These are phyloP conservation scores for Pseudolaguvia tuberculata DNA, from an alignment of 2,113 vertebrate species.

Conservation along the genomic window DNA sequence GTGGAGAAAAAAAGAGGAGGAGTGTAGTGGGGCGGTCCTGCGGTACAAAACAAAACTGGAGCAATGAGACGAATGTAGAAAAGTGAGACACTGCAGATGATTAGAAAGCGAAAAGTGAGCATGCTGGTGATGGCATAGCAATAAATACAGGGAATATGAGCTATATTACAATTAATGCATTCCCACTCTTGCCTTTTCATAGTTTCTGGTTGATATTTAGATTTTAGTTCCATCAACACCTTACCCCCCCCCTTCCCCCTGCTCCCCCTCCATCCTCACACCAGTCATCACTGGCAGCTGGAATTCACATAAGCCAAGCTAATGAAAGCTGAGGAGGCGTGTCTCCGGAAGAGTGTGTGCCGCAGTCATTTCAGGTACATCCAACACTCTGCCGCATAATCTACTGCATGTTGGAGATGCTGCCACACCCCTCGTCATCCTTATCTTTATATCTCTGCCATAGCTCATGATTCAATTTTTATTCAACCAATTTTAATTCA, in stretches of 20 bases:
- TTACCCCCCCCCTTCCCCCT: neutral
- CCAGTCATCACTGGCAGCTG: slow-evolving; percentile 43
- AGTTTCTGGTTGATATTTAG: neutral
- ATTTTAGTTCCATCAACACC: neutral
- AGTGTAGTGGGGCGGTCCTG: neutral
- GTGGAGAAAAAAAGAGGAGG: neutral
- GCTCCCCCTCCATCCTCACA: neutral
- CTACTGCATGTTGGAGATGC: slow-evolving; percentile 11
- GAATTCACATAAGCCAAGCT: slow-evolving; percentile 33
- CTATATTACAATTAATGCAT: neutral
- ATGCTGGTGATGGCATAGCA: slow-evolving; percentile 1
- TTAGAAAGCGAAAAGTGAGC: neutral
- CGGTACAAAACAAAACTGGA: slow-evolving; percentile 23
- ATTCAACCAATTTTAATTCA: neutral
- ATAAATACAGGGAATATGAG: slow-evolving; percentile 2
- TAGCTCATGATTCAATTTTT: neutral
- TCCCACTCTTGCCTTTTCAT: neutral
- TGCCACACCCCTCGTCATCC: slow-evolving; percentile 20
- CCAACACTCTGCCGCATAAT: slow-evolving; percentile 25
- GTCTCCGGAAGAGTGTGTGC: slow-evolving; percentile 32
- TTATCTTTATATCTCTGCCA: neutral
- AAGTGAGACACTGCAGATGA: slow-evolving; percentile 27
- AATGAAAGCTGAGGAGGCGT: slow-evolving; percentile 30
- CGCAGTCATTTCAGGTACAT: slow-evolving; percentile 34
- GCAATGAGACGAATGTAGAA: slow-evolving; percentile 6